Base-by-base conservation (phyloP, 2,797 vertebrate species). In the Typhlichthys eigenmanni region DNA sequence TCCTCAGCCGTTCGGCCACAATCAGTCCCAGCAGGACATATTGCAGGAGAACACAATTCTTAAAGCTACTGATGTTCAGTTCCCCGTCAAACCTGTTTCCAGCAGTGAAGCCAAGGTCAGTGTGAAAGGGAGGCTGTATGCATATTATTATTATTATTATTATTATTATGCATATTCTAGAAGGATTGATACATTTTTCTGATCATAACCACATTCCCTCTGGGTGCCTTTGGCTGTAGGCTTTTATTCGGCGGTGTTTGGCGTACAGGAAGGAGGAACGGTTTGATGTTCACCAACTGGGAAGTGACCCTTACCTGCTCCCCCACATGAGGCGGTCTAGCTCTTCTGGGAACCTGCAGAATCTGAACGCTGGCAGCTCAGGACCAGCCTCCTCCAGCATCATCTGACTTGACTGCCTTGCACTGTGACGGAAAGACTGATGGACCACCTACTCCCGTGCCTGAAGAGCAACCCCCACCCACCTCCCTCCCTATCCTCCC, bases 41-140 rank as follows among this genome's bases (percentile, higher is more conserved):
- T 92, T 99, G 77, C 97, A 99, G 91, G 98, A 99, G 93, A 99
- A 99, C 83, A 99, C 98, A 76, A 99, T 99, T 87, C 91, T 99
- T 76, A 99, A 98, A 96, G 98, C 98, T 80, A 99, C 98, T 12
- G 98, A 99, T 83, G 90, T 99, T 79, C 98, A 99, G 69, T 99
- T 99, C 76, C 97, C 98, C 61, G 97, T 98, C 71, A 99, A 99
- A 85, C 98, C 97, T 11, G 96, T 99, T 83, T 92, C 93, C 88
- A 99, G 95, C 89, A 98, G 96, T 85, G 98, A 99, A 95, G 98
- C 98, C 72, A 99, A 99, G 96, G 98, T 99, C 86, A 83, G 63
- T 46, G n/a, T 10, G 16, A 24, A 53, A 16, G 16, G 14, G 16
- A 16, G 2, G 16, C 16, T 17, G 6, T 50, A 2, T 16, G 16